Conservation (phyloP, 2,888 invertebrate species). For the Ptilodon capucinus region DNA sequence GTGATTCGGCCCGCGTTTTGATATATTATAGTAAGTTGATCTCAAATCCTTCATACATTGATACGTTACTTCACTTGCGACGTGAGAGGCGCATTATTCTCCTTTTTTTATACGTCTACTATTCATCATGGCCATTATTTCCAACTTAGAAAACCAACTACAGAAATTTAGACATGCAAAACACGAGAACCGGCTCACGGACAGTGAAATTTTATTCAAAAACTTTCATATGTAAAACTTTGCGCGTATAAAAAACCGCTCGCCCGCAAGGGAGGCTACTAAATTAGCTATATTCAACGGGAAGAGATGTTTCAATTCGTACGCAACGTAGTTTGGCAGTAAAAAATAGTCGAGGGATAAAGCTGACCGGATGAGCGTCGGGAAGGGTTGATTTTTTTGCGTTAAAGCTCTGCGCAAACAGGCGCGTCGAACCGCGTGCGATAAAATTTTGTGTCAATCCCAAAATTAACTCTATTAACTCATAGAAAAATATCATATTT, state of each 20-base stretch:
- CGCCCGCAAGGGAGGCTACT: constrained; percentile 37
- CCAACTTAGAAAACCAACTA: background rate
- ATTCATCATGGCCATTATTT: background rate
- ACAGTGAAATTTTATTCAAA: constrained; percentile 28
- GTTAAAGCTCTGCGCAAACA: too few relatives aligned
- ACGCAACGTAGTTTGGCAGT: constrained; percentile 27
- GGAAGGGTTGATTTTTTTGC: constrained; percentile 9
- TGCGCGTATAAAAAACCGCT: constrained; percentile 41
- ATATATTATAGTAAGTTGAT: too few relatives aligned
- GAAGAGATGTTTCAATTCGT: constrained; percentile 51
- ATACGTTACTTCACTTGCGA: too few relatives aligned
- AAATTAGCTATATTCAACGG: constrained; percentile 66
- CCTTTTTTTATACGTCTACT: too few relatives aligned
- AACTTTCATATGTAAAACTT: constrained; percentile 44
- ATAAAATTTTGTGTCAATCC: too few relatives aligned
- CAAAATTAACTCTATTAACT: too few relatives aligned
- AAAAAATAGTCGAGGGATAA: constrained; percentile 24
- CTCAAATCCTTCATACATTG: too few relatives aligned
- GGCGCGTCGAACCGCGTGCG: too few relatives aligned
- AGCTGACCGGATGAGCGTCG: constrained; percentile 23
- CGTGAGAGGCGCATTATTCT: too few relatives aligned
- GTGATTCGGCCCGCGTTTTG: too few relatives aligned
- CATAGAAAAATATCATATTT: too few relatives aligned
- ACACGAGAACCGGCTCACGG: background rate
- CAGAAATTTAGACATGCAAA: background rate